These are phyloP conservation scores for Eilema griseolum DNA, from an alignment of 2,888 invertebrate species.

Conservation along the genomic window DNA sequence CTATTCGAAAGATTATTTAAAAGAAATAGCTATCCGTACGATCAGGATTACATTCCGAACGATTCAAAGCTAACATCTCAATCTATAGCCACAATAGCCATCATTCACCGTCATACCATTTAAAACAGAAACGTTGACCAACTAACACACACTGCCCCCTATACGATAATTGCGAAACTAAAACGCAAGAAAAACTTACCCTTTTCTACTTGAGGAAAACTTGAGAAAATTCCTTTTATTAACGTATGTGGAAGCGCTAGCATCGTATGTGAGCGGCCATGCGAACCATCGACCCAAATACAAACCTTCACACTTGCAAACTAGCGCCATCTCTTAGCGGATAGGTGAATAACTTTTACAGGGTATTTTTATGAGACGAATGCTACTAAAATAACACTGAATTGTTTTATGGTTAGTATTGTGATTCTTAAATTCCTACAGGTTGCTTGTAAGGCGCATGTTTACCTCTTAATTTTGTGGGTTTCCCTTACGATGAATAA, in stretches of 20 bases:
- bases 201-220: constrained; percentile 71
- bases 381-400: constrained; percentile 55
- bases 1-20: background rate
- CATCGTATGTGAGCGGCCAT: constrained; percentile 60
- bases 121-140: constrained; percentile 1
- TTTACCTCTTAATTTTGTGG: constrained; percentile 56
- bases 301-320: constrained; percentile 51
- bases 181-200: constrained; percentile 68
- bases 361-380: constrained; percentile 50
- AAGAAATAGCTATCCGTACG: background rate
- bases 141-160: constrained; percentile 76
- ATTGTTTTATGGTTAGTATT: constrained; percentile 56
- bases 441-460: constrained; percentile 49
- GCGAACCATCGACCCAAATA: constrained; percentile 33
- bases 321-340: constrained; percentile 76
- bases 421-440: constrained; percentile 55
- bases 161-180: constrained; percentile 74
- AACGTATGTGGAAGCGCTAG: constrained; percentile 65
- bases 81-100: background rate
- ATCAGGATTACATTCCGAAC: background rate
- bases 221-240: constrained; percentile 71
- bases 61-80: background rate
- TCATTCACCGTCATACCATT: background rate
- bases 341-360: constrained; percentile 65
- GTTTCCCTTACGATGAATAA: constrained; percentile 40